Base-by-base conservation (phyloP, 2,113 vertebrate species). In the Polypterus senegalus region DNA sequence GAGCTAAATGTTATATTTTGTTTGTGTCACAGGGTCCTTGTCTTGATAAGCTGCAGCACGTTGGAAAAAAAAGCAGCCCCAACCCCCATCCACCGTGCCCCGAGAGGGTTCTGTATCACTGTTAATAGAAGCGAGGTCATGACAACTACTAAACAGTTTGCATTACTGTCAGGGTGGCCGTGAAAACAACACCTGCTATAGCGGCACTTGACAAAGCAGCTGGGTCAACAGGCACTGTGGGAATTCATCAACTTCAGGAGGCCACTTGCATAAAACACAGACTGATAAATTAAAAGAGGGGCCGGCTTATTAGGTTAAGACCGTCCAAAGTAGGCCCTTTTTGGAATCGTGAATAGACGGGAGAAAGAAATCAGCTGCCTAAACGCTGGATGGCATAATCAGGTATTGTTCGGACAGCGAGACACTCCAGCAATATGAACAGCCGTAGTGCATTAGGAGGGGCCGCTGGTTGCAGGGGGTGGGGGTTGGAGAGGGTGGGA, bases 181-280 rank as follows among this genome's bases (percentile, higher is more conserved):
- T 90, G 92, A 93, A 94, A 93, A 92, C 91, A 93, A 87, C 91
- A 97, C 93, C 96, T 93, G 93, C 92, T 88, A 85, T 85, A 87
- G 81, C 86, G 85, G 84, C 88, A 84, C 91, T 91, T 88, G 88
- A 87, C 85, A 87, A 88, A 88, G 91, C 96, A 96, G 93, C 92
- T 96, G 92, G 94, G 93, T 96, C 96, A 98, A 97, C 92, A 94
- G 92, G 91, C 93, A 88, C 92, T 90, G 89, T 91, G 92, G 92
- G 92, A 97, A 93, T 93, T 91, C 86, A 91, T 93, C 92, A 91
- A 89, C 89, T 90, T 81, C 86, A 87, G 89, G 89, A 81, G 89
- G 81, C 77, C 79, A 79, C 81, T 81, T 83, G 83, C 82, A 86
- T 81, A 80, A 86, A 86, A 86, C 74, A 77, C 76, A 78, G 80